phyloP scores from a whole-genome alignment of 2,113 vertebrate species.

The Paramisgurnus dabryanus region DNA sequence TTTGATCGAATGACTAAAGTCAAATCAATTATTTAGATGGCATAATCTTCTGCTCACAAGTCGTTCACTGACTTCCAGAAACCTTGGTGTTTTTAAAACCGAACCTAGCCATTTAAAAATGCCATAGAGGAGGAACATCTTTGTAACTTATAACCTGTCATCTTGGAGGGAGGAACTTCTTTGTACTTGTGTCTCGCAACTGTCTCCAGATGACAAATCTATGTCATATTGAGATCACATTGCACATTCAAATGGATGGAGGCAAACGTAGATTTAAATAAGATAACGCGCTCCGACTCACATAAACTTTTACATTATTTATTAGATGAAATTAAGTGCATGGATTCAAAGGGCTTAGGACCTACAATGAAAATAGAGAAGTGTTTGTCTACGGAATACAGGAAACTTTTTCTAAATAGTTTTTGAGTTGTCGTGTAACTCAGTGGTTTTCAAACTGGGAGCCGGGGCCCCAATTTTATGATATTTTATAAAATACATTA shows the following conservation, averaged over 20 bases:
- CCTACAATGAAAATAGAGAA: not conserved
- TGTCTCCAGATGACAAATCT: constrained; percentile 21
- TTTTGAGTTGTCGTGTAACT: too few species aligned
- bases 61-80: too few species aligned
- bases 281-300: constrained; percentile 14
- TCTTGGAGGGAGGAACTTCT: not conserved
- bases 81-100: not conserved
- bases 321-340: constrained; percentile 18
- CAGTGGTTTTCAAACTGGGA: too few species aligned
- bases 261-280: not conserved
- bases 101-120: not conserved
- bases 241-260: constrained; percentile 6
- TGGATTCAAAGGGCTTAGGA: constrained; percentile 1
- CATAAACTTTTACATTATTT: constrained; percentile 24
- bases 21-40: not conserved
- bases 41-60: not conserved
- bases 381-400: not conserved
- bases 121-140: not conserved
- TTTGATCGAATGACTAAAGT: not conserved
- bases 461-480: too few species aligned
- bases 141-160: constrained; percentile 9
- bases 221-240: constrained; percentile 32
- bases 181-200: constrained; percentile 13
- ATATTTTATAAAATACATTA: too few species aligned
- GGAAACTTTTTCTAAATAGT: too few species aligned